A percentile compares a stretch with the other conserved stretches of the same genome.
These are phyloP conservation scores for Squalus acanthias DNA, from an alignment of 2,797 vertebrate species.

Conservation along the genomic window DNA sequence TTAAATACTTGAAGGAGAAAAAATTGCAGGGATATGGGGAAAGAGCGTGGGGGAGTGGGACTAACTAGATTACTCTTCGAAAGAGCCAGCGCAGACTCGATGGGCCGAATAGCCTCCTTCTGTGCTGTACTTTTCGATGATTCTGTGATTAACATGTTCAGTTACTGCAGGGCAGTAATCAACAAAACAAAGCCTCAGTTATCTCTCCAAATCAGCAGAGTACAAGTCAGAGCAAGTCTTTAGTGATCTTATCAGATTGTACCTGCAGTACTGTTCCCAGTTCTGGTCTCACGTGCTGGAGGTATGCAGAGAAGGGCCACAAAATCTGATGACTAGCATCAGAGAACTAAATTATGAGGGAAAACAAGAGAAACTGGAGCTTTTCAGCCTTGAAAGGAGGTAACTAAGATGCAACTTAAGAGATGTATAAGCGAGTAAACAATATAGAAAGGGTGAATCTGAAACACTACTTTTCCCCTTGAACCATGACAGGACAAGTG, in stretches of 20 bases:
- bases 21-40: too few species aligned
- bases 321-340: too few species aligned
- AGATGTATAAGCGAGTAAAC: not conserved
- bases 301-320: not conserved
- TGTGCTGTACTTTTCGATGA: too few species aligned
- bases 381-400: not conserved
- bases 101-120: too few species aligned
- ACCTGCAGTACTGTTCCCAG: not conserved
- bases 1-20: too few species aligned
- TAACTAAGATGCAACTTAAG: not conserved
- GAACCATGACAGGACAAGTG: not conserved
- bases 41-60: too few species aligned
- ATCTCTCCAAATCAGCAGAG: not conserved
- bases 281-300: not conserved
- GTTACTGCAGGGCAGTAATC: not conserved
- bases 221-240: not conserved
- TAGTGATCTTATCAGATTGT: not conserved
- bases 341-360: not conserved
- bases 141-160: not conserved
- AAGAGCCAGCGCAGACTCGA: too few species aligned
- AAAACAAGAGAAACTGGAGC: not conserved
- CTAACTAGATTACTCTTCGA: too few species aligned
- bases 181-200: not conserved
- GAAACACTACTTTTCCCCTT: not conserved
- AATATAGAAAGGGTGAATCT: not conserved